Percentiles rank a stretch among this genome's conserved stretches.
phyloP scores from a whole-genome alignment of 2,113 vertebrate species.

The Limanda limanda region DNA sequence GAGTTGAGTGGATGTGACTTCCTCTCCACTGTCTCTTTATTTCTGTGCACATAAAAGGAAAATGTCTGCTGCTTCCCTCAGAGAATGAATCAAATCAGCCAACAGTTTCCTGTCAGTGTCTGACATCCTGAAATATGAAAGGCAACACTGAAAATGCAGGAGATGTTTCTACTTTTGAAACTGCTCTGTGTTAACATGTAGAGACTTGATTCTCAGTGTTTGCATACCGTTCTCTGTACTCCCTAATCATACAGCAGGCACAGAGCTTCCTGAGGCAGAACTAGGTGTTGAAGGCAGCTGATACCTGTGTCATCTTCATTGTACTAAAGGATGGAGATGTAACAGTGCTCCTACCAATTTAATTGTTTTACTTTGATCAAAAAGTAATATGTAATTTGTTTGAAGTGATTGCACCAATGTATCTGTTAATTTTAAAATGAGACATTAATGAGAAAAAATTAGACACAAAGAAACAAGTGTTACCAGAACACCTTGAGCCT shows the following conservation, averaged over 20 bases:
- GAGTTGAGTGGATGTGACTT: slow-evolving; percentile 13
- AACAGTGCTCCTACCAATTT: not conserved
- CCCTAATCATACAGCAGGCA: not conserved
- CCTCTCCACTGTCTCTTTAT: not conserved
- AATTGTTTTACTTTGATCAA: not conserved
- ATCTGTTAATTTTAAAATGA: not conserved
- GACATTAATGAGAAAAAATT: no score
- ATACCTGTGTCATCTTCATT: not conserved
- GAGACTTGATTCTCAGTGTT: slow-evolving; percentile 6
- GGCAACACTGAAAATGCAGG: not conserved
- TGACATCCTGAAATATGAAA: slow-evolving; percentile 23
- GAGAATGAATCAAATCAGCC: slow-evolving; percentile 20
- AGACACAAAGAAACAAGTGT: no score
- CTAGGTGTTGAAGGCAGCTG: not conserved
- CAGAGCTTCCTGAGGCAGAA: not conserved
- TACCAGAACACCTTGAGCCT: no score
- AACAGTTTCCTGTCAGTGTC: slow-evolving; percentile 14
- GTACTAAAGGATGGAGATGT: not conserved
- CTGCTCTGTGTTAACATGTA: slow-evolving; percentile 1
- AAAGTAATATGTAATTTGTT: not conserved
- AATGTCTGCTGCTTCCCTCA: not conserved
- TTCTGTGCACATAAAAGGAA: slow-evolving; percentile 21
- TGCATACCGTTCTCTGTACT: not conserved
- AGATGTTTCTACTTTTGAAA: not conserved
- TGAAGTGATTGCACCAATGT: not conserved